Evolutionary conservation across 2,113 vertebrate genomes (phyloP).

Genomic region (Agelaius phoeniceus): DNA sequence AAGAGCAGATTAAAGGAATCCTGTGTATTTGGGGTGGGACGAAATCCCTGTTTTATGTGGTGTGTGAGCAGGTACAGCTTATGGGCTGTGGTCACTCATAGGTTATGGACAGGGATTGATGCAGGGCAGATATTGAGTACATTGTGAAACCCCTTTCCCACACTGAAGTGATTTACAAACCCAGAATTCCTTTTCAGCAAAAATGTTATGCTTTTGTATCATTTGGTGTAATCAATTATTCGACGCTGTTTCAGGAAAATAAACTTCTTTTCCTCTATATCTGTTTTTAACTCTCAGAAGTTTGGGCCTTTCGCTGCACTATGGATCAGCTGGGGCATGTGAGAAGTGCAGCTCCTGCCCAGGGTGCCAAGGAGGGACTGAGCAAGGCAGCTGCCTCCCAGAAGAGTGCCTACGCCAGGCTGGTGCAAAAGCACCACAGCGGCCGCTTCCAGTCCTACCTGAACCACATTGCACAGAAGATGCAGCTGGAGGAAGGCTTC

Average conservation of each 20-base stretch:
- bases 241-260: neutral
- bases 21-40: neutral
- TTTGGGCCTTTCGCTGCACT: neutral
- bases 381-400: slow-evolving; percentile 57
- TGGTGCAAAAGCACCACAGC: slow-evolving; percentile 85
- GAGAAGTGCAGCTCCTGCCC: slow-evolving; percentile 47
- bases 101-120: neutral
- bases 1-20: neutral
- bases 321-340: slow-evolving; percentile 54
- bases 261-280: slow-evolving; percentile 1
- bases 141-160: neutral
- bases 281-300: slow-evolving; percentile 31
- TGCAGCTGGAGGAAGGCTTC: slow-evolving; percentile 60
- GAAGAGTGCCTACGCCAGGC: slow-evolving; percentile 84
- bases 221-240: neutral
- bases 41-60: neutral
- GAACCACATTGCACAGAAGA: slow-evolving; percentile 75
- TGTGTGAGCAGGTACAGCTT: rapidly evolving
- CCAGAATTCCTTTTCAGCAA: neutral
- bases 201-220: neutral
- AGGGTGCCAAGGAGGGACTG: slow-evolving; percentile 61
- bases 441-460: slow-evolving; percentile 79
- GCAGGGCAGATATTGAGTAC: neutral
- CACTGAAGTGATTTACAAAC: neutral
- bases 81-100: neutral